Base-by-base conservation (phyloP, 2,888 invertebrate genomes). In the Pasiphila rectangulata region DNA sequence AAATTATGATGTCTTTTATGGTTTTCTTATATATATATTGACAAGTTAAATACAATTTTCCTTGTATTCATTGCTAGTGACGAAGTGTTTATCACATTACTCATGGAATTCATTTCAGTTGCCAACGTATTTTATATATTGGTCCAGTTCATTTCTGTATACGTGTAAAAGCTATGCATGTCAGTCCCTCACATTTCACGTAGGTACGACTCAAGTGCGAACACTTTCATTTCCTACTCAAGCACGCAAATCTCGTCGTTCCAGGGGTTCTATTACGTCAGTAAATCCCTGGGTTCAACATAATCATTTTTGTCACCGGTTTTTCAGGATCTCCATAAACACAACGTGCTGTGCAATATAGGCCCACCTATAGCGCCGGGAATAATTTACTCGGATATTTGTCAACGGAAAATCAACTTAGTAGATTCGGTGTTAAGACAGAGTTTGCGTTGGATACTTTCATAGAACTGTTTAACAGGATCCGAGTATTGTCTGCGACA, bases 271-370 rank as follows among this genome's bases (percentile, higher is more conserved):
- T 48, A 51, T 58, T 53, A 54, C 54, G 52, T 48, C 51, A 19
- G 37, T 53, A 56, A 54, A 56, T 59, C 54, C 48, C 30, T 25
- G 35, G 50, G 40, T 43, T 53, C 49, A 51, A 58, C 56, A 52
- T 61, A 69, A 66, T 64, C 57, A 66, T 61, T 46, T 17, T 44
- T 56, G 50, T 68, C 59, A 60, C 63, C 62, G 65, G 63, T 62
- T 69, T 69, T 65, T 65, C 59, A 51, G 63, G 58, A 65, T 67
- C 57, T 63, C 63, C 59, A 69, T 70, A 73, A 72, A 69, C 64
- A 67, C 64, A 64, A 67, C 70, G 61, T 69, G 66, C 64, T 68
- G 59, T 63, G 65, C 58, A 69, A 72, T 72, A 72, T 72, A 67
- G 56, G 63, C 54, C 65, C 64, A 51, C 65, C 66, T 59, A 68